These are phyloP conservation scores for Sturmia bella DNA, from an alignment of 2,888 invertebrate genomes.

Conservation along the genomic window DNA sequence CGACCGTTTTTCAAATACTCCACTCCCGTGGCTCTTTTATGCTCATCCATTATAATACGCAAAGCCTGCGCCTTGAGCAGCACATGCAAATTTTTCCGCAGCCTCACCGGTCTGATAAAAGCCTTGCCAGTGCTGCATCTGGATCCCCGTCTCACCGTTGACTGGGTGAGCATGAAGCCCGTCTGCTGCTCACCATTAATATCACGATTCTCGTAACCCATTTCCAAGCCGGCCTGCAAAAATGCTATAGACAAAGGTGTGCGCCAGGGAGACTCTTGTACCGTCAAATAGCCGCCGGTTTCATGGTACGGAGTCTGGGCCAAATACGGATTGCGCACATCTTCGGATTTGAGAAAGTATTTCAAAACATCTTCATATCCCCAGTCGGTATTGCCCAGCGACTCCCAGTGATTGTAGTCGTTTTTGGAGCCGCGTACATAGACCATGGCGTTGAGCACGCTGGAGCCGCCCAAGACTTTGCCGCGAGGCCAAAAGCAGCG, in stretches of 20 bases:
- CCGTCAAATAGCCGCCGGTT: slow-evolving; percentile 90
- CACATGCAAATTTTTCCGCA: slow-evolving; percentile 89
- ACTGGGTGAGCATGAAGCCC: slow-evolving; percentile 93
- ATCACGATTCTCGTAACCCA: slow-evolving; percentile 91
- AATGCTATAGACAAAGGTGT: slow-evolving; percentile 92
- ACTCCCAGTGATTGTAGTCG: slow-evolving; percentile 94
- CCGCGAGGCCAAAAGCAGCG: slow-evolving; percentile 96
- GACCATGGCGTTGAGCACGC: slow-evolving; percentile 95
- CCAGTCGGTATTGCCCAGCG: slow-evolving; percentile 93
- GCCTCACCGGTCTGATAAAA: slow-evolving; percentile 90
- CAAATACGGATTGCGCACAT: slow-evolving; percentile 92
- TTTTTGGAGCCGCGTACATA: slow-evolving; percentile 93
- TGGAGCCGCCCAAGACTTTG: slow-evolving; percentile 93
- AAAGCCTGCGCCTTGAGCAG: slow-evolving; percentile 89
- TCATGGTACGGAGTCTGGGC: slow-evolving; percentile 88
- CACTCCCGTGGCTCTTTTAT: slow-evolving; percentile 89
- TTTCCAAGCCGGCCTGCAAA: slow-evolving; percentile 90
- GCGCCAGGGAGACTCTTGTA: slow-evolving; percentile 92
- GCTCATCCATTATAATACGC: slow-evolving; percentile 87
- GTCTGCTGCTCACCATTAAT: slow-evolving; percentile 92
- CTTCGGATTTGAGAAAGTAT: slow-evolving; percentile 93
- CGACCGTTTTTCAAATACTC: slow-evolving; percentile 87
- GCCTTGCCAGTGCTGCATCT: slow-evolving; percentile 95
- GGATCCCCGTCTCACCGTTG: slow-evolving; percentile 91
- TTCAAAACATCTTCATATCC: slow-evolving; percentile 90